Base-by-base conservation (phyloP, 2,888 invertebrate genomes). In the Melanchra persicariae region DNA sequence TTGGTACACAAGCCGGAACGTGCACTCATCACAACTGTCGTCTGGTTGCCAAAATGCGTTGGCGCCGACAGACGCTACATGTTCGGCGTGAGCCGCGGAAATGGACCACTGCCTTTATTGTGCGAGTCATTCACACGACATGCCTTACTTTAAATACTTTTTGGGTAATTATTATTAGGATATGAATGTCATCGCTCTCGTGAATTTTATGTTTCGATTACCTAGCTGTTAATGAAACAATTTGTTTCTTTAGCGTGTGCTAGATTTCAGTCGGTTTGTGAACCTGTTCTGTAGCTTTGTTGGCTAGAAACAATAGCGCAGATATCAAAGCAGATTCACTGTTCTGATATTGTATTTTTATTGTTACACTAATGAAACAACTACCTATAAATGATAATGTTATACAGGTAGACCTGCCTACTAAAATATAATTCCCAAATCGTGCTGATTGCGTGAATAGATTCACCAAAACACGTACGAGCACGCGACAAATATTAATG, bases 41-140 rank as follows among this genome's bases (percentile, higher is more conserved):
- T 88, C 84, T 43, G 75, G 75, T 86, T 89, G 90, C 89, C 90
- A 90, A 88, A 88, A 87, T 85, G 87, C 85, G 85, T 87, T 88
- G 88, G 88, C 89, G 86, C 85, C 79, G 76, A 83, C 69, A 77
- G 72, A 68, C 74, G 47, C 60, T 69, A 73, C 82, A 83, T 82
- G 82, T 79, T 81, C 75, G 68, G 59, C 66, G 61, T 71, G 76
- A 77, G 71, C 77, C 70, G 70, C 71, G 81, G 86, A 82, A 83
- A 79, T 85, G 81, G 84, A 83, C 75, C 83, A 65, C 69, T 75
- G 80, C 63, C 79, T 79, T 81, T 80, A 84, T 85, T 82, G 77
- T 81, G 59, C 73, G 80, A 88, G 88, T 89, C 88, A 83, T 88
- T 90, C 87, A 87, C 89, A 82, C 79, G 71, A 45, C 76, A 30